These are phyloP conservation scores for Chouioia cunea DNA, from an alignment of 2,888 invertebrate species.

Conservation along the genomic window DNA sequence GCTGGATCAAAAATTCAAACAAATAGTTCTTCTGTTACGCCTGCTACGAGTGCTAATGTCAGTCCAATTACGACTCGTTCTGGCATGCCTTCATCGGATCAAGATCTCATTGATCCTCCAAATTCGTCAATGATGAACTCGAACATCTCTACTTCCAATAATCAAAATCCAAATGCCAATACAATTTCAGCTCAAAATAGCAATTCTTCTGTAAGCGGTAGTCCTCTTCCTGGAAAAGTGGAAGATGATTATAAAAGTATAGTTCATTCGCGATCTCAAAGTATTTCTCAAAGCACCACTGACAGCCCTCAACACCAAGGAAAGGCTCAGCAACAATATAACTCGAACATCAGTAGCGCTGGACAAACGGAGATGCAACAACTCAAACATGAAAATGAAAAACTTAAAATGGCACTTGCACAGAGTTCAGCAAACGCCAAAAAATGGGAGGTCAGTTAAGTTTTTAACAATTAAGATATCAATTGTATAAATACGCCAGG, in stretches of 20 bases:
- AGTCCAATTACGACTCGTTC: conserved; percentile 84
- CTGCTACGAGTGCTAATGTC: conserved; percentile 89
- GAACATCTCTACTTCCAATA: conserved; percentile 66
- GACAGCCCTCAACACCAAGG: conserved; percentile 79
- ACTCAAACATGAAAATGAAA: conserved; percentile 96
- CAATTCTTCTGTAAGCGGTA: conserved; percentile 65
- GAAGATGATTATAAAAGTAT: conserved; percentile 65
- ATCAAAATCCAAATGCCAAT: conserved; percentile 65
- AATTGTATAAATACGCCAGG: background rate
- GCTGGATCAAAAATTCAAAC: conserved; percentile 75
- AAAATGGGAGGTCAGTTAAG: conserved; percentile 85
- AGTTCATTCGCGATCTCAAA: conserved; percentile 65
- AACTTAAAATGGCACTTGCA: conserved; percentile 92
- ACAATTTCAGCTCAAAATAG: conserved; percentile 67
- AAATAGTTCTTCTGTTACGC: conserved; percentile 80
- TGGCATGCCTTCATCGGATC: conserved; percentile 69
- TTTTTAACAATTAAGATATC: background rate
- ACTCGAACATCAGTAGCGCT: conserved; percentile 53
- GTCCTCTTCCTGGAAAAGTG: conserved; percentile 64
- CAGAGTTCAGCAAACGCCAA: conserved; percentile 98
- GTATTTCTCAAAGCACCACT: conserved; percentile 64
- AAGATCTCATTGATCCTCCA: conserved; percentile 71
- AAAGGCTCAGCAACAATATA: conserved; percentile 57
- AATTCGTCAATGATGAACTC: conserved; percentile 70
- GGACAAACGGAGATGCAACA: conserved; percentile 80